Evolutionary conservation across 2,888 invertebrate species (phyloP).

Genomic region (Hyppa rectilinea): DNA sequence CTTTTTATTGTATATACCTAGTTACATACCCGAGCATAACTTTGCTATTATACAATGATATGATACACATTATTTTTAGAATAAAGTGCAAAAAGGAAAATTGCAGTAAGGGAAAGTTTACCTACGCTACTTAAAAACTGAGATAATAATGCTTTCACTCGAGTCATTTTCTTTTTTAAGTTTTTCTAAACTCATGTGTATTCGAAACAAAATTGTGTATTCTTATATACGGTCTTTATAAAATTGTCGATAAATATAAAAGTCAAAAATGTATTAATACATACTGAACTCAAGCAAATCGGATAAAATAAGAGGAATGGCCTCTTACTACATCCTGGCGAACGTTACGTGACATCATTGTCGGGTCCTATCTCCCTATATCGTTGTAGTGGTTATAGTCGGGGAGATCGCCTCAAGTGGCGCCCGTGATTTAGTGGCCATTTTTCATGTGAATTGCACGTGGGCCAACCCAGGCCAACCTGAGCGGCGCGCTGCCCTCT

Average conservation of each 20-base stretch:
- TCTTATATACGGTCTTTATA: neutral
- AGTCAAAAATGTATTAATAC: constrained; percentile 17
- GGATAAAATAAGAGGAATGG: constrained; percentile 48
- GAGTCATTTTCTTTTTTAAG: neutral
- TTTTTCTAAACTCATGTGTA: no score
- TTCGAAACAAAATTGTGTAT: neutral
- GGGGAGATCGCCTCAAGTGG: constrained; percentile 74
- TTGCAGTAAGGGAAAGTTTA: neutral
- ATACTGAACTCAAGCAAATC: constrained; percentile 26
- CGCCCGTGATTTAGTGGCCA: constrained; percentile 80
- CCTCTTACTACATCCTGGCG: constrained; percentile 46
- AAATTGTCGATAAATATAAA: neutral
- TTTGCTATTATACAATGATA: constrained; percentile 18
- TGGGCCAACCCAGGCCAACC: constrained; percentile 68
- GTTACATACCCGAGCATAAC: constrained; percentile 57
- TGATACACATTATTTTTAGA: neutral
- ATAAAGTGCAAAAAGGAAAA: neutral
- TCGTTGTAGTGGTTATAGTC: constrained; percentile 65
- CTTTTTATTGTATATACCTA: constrained; percentile 53
- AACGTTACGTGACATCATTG: constrained; percentile 69
- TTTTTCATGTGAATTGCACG: constrained; percentile 82
- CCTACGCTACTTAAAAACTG: neutral
- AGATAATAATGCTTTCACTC: neutral
- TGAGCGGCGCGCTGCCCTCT: constrained; percentile 67
- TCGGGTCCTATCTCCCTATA: constrained; percentile 62